Percentiles rank a stretch among this genome's conserved stretches.
Conservation (phyloP, 2,888 invertebrate species). For the Temnothorax rugatulus region DNA sequence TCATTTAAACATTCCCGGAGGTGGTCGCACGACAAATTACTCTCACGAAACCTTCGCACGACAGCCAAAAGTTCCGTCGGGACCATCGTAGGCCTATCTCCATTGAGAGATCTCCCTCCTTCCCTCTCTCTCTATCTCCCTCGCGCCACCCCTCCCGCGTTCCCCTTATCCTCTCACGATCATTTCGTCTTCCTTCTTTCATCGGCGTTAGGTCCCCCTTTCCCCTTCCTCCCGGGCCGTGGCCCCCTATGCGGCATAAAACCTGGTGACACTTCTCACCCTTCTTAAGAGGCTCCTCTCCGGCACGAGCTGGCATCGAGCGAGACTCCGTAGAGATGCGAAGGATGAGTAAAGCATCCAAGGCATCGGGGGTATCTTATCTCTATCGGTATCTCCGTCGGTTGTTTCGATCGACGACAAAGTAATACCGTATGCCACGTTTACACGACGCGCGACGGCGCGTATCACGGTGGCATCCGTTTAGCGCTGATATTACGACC, state of each 20-base stretch:
- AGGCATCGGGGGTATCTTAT: conserved; percentile 52
- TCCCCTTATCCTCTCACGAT: conserved; percentile 33
- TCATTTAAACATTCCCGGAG: conserved; percentile 86
- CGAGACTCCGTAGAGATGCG: conserved; percentile 30
- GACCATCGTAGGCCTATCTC: conserved; percentile 80
- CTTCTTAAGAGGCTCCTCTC: conserved; percentile 77
- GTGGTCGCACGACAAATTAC: conserved; percentile 87
- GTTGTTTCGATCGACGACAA: conserved; percentile 50
- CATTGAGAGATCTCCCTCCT: conserved; percentile 82
- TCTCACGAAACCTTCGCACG: conserved; percentile 82
- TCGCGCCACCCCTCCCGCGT: neutral
- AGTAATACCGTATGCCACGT: conserved; percentile 47
- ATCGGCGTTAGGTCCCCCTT: conserved; percentile 43
- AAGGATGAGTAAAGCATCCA: conserved; percentile 45
- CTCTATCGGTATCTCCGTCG: conserved; percentile 52
- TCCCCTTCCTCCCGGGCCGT: conserved; percentile 39
- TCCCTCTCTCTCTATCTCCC: conserved; percentile 47
- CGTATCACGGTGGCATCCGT: conserved; percentile 33
- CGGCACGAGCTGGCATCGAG: conserved; percentile 73
- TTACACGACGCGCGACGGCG: conserved; percentile 17
- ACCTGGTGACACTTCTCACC: conserved; percentile 82
- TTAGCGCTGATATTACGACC: conserved; percentile 9
- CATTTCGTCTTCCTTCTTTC: conserved; percentile 54
- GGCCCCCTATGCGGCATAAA: conserved; percentile 70
- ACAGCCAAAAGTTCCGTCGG: conserved; percentile 77